A percentile compares a stretch with the other conserved stretches of the same genome.
Conservation (phyloP, 2,797 vertebrate species). For the Podarcis siculus region DNA sequence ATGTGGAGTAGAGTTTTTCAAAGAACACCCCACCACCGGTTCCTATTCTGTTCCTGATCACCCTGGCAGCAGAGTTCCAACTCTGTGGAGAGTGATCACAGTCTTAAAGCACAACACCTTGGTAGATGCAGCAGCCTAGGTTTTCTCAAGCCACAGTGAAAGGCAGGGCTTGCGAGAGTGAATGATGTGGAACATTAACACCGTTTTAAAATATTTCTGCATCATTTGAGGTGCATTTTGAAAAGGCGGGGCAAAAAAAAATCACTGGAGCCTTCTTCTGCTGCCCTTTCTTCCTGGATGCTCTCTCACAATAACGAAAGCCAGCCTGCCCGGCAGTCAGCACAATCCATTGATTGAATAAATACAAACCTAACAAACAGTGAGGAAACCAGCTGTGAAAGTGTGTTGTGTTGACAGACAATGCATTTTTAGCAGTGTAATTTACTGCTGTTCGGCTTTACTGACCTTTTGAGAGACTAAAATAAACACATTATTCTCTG, state of each 20-base stretch:
- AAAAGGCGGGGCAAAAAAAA: background rate
- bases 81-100: accelerated
- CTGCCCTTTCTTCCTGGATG: conserved; percentile 39
- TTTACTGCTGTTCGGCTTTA: conserved; percentile 70
- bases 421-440: conserved; percentile 69
- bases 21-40: no score
- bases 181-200: background rate
- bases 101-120: background rate
- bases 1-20: no score
- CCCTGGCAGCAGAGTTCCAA: background rate
- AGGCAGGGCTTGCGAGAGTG: background rate
- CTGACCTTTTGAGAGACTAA: conserved; percentile 77
- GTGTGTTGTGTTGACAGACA: conserved; percentile 62
- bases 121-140: background rate
- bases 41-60: background rate
- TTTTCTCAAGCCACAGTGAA: background rate
- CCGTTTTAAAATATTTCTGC: background rate
- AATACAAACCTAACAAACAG: conserved; percentile 55
- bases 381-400: conserved; percentile 63
- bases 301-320: conserved; percentile 42
- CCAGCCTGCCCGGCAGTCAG: conserved; percentile 23
- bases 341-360: conserved; percentile 58
- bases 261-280: background rate
- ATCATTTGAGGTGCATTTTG: background rate
- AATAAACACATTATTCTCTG: conserved; percentile 73